A percentile compares a stretch with the other conserved stretches of the same genome.
phyloP scores from a whole-genome alignment of 2,797 vertebrate species.

The Channallabes apus region DNA sequence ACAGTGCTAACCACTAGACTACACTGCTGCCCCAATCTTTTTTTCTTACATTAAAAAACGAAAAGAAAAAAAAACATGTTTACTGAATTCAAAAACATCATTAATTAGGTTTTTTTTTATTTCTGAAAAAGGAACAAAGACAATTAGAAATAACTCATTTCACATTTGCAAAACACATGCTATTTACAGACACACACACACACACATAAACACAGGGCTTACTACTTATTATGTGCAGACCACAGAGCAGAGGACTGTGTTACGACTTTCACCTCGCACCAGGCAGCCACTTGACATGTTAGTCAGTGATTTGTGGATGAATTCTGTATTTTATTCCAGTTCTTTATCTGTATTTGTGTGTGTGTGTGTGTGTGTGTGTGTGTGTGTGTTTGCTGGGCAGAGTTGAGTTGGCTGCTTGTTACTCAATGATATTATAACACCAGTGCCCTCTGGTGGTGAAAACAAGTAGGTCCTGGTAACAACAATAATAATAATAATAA shows the following conservation, averaged over 20 bases:
- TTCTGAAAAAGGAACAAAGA: background rate
- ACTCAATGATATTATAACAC: constrained; percentile 7
- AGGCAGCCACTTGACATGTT: background rate
- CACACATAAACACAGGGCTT: background rate
- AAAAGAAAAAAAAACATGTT: background rate
- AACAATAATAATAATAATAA: constrained; percentile 12
- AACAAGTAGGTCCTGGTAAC: background rate
- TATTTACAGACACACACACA: no score
- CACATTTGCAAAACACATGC: constrained; percentile 13
- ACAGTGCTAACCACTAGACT: no score
- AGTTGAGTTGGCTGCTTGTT: background rate
- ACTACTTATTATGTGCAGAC: background rate
- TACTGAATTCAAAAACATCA: background rate
- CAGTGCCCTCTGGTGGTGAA: constrained; percentile 40
- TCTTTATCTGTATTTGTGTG: background rate
- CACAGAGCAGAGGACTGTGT: background rate
- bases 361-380: no score
- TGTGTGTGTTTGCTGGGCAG: no score
- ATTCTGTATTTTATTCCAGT: background rate
- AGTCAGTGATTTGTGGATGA: constrained; percentile 3
- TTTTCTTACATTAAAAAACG: background rate
- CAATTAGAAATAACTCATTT: background rate
- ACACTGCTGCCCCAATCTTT: background rate
- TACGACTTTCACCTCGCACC: background rate
- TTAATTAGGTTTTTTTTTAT: background rate